Evolutionary conservation across 2,888 invertebrate species (phyloP).

Genomic region (Nomada lathburiana): DNA sequence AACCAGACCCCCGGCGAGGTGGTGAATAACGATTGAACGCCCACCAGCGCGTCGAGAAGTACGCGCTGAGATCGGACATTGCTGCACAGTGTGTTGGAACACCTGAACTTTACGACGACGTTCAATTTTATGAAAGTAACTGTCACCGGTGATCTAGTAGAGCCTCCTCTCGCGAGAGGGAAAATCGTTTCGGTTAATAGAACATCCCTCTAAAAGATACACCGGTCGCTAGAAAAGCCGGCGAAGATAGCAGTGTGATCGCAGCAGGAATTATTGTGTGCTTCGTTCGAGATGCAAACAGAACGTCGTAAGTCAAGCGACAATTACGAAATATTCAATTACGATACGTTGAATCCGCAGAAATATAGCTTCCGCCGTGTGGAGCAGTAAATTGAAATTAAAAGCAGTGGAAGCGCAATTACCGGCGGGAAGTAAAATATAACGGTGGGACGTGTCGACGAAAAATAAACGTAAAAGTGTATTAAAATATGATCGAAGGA

Average conservation of each 20-base stretch:
- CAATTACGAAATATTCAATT: conserved; percentile 29
- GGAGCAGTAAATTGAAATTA: conserved; percentile 9
- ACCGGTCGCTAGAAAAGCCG: background rate
- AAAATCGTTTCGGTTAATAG: conserved; percentile 37
- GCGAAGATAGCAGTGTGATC: background rate
- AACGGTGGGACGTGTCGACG: background rate
- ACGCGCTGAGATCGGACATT: conserved; percentile 30
- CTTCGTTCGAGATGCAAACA: background rate
- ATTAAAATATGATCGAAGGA: conserved; percentile 16
- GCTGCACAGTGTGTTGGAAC: conserved; percentile 36
- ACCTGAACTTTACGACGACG: conserved; percentile 53
- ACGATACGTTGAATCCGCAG: background rate
- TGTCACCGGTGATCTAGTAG: conserved; percentile 36
- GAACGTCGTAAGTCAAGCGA: conserved; percentile 1
- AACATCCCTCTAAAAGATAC: conserved; percentile 20
- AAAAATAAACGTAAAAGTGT: conserved; percentile 4
- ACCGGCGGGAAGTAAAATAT: background rate
- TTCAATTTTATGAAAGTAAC: conserved; percentile 43
- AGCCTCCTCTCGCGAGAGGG: background rate
- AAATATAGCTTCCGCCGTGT: background rate
- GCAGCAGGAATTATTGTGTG: background rate
- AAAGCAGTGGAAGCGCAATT: background rate
- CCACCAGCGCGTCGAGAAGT: conserved; percentile 44
- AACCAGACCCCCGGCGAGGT: conserved; percentile 59
- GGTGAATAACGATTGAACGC: conserved; percentile 64